Evolutionary conservation across 2,797 vertebrate species (phyloP).

Genomic region (Urocyon cinereoargenteus): DNA sequence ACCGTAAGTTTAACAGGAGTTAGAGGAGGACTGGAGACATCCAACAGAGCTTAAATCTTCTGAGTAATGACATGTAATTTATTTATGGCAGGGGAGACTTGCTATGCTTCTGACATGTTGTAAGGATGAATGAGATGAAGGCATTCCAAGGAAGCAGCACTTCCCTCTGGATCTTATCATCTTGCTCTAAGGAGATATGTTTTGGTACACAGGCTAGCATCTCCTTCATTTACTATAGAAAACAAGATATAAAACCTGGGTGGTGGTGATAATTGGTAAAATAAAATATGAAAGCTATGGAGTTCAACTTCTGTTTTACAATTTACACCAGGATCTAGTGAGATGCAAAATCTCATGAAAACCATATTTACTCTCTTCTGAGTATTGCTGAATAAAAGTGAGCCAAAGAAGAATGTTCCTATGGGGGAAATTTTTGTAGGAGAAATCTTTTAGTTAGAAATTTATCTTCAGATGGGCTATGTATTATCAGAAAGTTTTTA

Average conservation of each 20-base stretch:
- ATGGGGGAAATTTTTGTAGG: constrained; percentile 51
- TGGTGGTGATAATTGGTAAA: constrained; percentile 85
- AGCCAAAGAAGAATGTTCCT: constrained; percentile 71
- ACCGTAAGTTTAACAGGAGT: constrained; percentile 67
- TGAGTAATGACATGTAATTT: constrained; percentile 78
- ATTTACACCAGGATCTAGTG: constrained; percentile 76
- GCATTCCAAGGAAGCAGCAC: constrained; percentile 72
- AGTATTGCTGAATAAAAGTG: constrained; percentile 79
- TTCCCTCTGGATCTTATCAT: constrained; percentile 79
- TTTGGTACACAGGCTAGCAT: constrained; percentile 62
- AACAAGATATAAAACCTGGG: constrained; percentile 69
- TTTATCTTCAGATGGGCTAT: constrained; percentile 47
- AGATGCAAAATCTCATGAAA: constrained; percentile 80
- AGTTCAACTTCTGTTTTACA: constrained; percentile 79
- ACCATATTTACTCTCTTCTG: constrained; percentile 79
- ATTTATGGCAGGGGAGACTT: constrained; percentile 77
- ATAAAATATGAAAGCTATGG: constrained; percentile 84
- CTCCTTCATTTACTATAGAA: constrained; percentile 71
- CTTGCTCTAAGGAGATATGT: constrained; percentile 57
- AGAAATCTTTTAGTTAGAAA: constrained; percentile 59
- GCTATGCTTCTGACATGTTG: constrained; percentile 71
- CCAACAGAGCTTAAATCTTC: constrained; percentile 78
- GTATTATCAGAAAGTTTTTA: constrained; percentile 19
- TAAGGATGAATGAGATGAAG: constrained; percentile 79
- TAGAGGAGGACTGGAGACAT: constrained; percentile 66